Evolutionary conservation across 2,888 invertebrate genomes (phyloP).

Genomic region (Scrobipalpa atriplicella): DNA sequence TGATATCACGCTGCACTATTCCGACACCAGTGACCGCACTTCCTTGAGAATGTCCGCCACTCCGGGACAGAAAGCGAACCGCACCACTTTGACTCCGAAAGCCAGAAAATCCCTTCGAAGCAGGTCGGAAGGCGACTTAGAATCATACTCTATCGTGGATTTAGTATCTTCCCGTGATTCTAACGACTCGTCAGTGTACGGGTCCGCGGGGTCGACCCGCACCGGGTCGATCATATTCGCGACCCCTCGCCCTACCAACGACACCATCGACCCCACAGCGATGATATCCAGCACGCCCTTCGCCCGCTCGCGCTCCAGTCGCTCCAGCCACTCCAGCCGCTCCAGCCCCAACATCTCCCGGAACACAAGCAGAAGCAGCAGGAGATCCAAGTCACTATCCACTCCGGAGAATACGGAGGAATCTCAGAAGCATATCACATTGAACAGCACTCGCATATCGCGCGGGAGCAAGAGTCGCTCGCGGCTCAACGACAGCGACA

Average conservation of each 20-base stretch:
- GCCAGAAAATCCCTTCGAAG: conserved; percentile 49
- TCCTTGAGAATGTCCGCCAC: conserved; percentile 46
- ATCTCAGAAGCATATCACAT: conserved; percentile 45
- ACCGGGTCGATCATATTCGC: conserved; percentile 44
- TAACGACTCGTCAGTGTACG: conserved; percentile 52
- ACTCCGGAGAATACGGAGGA: conserved; percentile 59
- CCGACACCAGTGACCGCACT: conserved; percentile 53
- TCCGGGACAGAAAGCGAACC: conserved; percentile 31
- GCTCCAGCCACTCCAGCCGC: too few species aligned
- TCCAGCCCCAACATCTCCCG: conserved; percentile 39
- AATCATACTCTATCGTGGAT: conserved; percentile 70
- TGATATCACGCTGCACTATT: conserved; percentile 55
- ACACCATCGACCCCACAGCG: conserved; percentile 44
- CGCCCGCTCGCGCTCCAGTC: conserved; percentile 43
- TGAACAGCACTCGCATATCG: conserved; percentile 52
- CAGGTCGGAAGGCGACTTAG: conserved; percentile 45
- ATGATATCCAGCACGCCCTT: conserved; percentile 63
- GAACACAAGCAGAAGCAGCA: too few species aligned
- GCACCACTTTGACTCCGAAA: conserved; percentile 38
- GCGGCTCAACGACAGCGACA: conserved; percentile 57
- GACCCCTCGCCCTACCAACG: conserved; percentile 46
- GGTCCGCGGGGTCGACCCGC: conserved; percentile 50
- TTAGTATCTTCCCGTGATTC: conserved; percentile 63
- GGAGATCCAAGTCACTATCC: conserved; percentile 49
- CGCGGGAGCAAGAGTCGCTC: conserved; percentile 55